Evolutionary conservation across 1,140 invertebrate species (phyloP).

Genomic region (Stratiolaelaps scimitus): DNA sequence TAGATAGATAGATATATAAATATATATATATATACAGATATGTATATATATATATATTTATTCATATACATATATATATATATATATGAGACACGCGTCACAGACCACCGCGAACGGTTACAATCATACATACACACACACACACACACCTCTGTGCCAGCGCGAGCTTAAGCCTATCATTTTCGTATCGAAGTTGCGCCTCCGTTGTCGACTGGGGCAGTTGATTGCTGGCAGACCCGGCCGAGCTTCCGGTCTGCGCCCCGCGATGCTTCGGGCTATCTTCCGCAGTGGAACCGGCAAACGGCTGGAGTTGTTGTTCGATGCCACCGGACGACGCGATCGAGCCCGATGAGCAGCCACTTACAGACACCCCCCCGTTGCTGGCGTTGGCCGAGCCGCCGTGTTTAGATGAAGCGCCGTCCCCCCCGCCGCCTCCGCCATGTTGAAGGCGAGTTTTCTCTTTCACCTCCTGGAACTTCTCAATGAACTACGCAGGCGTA

Average conservation of each 20-base stretch:
- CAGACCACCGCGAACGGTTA: too few relatives aligned
- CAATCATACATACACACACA: too few relatives aligned
- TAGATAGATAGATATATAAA: too few relatives aligned
- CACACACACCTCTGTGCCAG: constrained; percentile 70
- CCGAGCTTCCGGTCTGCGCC: neutral
- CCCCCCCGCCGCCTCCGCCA: neutral
- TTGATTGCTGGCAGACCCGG: too few relatives aligned
- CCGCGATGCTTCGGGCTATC: constrained; percentile 40
- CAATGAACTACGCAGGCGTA: constrained; percentile 68
- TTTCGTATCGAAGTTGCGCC: constrained; percentile 89
- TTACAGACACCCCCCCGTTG: constrained; percentile 41
- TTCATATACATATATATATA: too few relatives aligned
- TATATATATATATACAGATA: too few relatives aligned
- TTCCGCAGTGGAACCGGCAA: neutral
- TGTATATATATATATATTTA: too few relatives aligned
- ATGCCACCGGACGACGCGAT: constrained; percentile 42
- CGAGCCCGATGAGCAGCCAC: constrained; percentile 32
- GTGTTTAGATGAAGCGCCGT: too few relatives aligned
- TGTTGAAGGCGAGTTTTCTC: constrained; percentile 55
- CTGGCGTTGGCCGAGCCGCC: constrained; percentile 35
- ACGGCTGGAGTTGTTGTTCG: neutral
- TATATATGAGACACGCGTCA: too few relatives aligned
- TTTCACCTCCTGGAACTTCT: constrained; percentile 97
- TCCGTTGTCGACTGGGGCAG: constrained; percentile 48
- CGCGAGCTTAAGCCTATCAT: constrained; percentile 84